Base-by-base conservation (phyloP, 2,797 vertebrate genomes). In the Nyctibius grandis region DNA sequence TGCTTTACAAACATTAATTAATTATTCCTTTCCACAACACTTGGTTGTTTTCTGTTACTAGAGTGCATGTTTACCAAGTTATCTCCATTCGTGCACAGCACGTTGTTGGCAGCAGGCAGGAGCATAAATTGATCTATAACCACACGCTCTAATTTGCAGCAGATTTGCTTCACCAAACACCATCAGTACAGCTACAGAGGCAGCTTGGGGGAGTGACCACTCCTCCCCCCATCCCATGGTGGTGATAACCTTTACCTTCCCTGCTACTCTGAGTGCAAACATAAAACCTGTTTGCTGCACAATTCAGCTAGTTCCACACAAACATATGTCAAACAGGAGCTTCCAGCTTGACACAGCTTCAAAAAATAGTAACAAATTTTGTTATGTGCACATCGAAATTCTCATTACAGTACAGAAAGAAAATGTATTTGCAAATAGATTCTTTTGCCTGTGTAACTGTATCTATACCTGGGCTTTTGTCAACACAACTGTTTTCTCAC, bases 1-100 rank as follows among this genome's bases (percentile, higher is more conserved):
- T 83, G 87, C 86, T 95, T 94, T 95, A 86, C 89, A 96, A 97
- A 96, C 95, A 91, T 89, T 89, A 92, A 94, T 96, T 95, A 96
- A 97, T 97, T 95, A 97, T 96, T 95, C 94, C 74, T 86, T 87
- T 79, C 95, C 86, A 95, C 82, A 90, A 45, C 93, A 75, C 88
- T 96, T 80, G 76, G 93, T 93, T 95, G 91, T 92, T 96, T 93
- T 95, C 95, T 67, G 73, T 80, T 84, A 80, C 70, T 28, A 45
- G 86, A 88, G 88, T 73, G 90, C 85, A 3, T 82, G 88, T 94
- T 97, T 97, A 96, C 93, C 59, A 42, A 89, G 89, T 91, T 86
- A 93, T 69, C 86, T 97, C 83, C 72, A 56, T 75, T 80, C 3
- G n/a, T 88, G 91, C 96, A 85, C 94, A 95, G 93, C 93, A 87